Evolutionary conservation across 1,140 invertebrate species (phyloP), one percentile per base, ranked within the genome.

Genomic region (Ylistrum balloti): DNA sequence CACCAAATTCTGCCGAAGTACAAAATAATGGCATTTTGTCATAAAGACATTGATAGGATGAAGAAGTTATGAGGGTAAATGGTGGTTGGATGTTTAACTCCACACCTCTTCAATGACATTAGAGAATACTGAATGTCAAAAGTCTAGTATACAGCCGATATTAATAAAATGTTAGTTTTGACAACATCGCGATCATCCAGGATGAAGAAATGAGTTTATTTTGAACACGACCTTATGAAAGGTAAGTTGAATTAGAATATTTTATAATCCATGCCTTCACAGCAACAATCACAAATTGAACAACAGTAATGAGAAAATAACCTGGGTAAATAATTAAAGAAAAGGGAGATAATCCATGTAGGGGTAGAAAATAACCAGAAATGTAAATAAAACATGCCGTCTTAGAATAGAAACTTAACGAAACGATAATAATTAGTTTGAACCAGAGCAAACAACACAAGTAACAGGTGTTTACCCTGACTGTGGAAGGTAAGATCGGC

Each of bases 381-480:
- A 74, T 28, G 5, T 74, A 5, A 28, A 74, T 28, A 38, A n/a
- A 74, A 22, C 56, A 74, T 74, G 56, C 56, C 56, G 1, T 28
- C 56, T 74, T 45, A 17, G 17, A 38, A 38, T 5, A 38, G 35
- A 38, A 38, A 38, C 35, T 13, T 7, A 38, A 38, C 13, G 5
- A 5, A 45, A 17, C 41, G n/a, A 74, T 28, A 74, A 74, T 28
- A 74, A 74, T 74, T 74, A 74, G 56, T 74, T 11, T 74, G n/a
- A 74, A 74, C 56, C 56, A 74, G 56, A 74, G 56, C n/a, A 74
- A 28, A 45, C 17, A 74, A 74, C 56, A 74, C 56, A 74, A 74
- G 13, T 17, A 48, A n/a, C 56, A 11, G 1, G 22, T 74, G 22
- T 74, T 74, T 74, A 74, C 56, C 56, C 56, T 74, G 56, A 28